Evolutionary conservation across 2,888 invertebrate genomes (phyloP).

Genomic region (Trimorus sp.): DNA sequence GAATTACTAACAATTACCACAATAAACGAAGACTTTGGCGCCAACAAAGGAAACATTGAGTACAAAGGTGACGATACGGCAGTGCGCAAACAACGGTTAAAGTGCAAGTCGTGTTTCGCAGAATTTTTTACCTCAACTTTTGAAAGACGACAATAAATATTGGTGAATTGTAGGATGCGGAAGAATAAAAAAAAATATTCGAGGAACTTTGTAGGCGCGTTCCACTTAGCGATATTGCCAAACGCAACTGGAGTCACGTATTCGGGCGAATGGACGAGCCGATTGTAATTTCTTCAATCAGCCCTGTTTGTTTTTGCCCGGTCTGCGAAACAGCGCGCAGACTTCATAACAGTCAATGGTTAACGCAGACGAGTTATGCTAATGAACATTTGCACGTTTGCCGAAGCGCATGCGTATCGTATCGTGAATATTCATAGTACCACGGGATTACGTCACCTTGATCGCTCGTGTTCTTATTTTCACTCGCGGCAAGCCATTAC

Average conservation of each 20-base stretch:
- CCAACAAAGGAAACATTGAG: too few relatives aligned
- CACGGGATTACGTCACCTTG: conserved; percentile 56
- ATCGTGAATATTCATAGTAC: conserved; percentile 61
- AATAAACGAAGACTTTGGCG: too few relatives aligned
- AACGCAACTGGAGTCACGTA: conserved; percentile 29
- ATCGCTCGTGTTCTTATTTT: conserved; percentile 59
- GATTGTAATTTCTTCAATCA: conserved; percentile 43
- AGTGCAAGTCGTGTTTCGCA: too few relatives aligned
- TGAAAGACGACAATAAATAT: too few relatives aligned
- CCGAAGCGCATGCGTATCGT: conserved; percentile 54
- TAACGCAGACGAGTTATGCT: conserved; percentile 61
- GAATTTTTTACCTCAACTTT: too few relatives aligned
- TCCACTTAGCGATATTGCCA: conserved; percentile 2
- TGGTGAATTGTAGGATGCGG: too few relatives aligned
- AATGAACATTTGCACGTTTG: conserved; percentile 60
- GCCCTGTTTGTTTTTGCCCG: conserved; percentile 43
- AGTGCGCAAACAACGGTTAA: too few relatives aligned
- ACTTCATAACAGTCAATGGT: conserved; percentile 58
- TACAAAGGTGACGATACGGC: too few relatives aligned
- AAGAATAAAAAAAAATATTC: too few relatives aligned
- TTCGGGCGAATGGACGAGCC: conserved; percentile 28
- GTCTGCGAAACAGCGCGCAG: conserved; percentile 47
- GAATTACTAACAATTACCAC: too few relatives aligned
- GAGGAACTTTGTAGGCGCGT: background rate
- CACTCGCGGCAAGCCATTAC: conserved; percentile 40